Evolutionary conservation across 2,888 invertebrate species (phyloP).

Genomic region (Xylophagus ater): DNA sequence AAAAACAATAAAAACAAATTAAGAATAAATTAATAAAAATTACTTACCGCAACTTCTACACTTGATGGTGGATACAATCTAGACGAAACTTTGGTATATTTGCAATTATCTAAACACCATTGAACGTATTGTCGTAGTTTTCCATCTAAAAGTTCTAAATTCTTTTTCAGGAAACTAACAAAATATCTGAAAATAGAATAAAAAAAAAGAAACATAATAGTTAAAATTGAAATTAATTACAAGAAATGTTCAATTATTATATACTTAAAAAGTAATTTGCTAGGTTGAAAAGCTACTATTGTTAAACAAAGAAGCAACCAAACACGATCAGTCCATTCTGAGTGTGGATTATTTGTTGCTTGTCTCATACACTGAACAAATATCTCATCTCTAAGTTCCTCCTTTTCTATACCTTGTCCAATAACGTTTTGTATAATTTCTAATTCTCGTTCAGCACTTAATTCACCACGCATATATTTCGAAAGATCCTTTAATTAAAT

Average conservation of each 20-base stretch:
- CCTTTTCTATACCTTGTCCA: slow-evolving; percentile 77
- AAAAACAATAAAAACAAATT: not conserved
- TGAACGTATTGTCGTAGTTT: slow-evolving; percentile 75
- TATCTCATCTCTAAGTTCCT: slow-evolving; percentile 86
- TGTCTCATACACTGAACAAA: slow-evolving; percentile 80
- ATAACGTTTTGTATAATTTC: slow-evolving; percentile 75
- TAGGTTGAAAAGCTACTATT: slow-evolving; percentile 84
- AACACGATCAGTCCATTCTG: slow-evolving; percentile 71
- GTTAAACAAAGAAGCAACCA: slow-evolving; percentile 84
- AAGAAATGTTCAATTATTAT: no score
- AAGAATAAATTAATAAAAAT: slow-evolving; percentile 6
- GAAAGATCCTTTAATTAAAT: slow-evolving; percentile 71
- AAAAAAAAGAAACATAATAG: not conserved
- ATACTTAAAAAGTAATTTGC: slow-evolving; percentile 35
- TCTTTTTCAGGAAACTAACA: slow-evolving; percentile 62
- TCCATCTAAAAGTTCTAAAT: slow-evolving; percentile 50
- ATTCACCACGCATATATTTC: slow-evolving; percentile 80
- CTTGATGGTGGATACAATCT: slow-evolving; percentile 80
- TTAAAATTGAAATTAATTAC: no score
- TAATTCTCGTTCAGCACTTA: slow-evolving; percentile 72
- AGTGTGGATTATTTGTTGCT: slow-evolving; percentile 77
- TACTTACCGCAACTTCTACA: slow-evolving; percentile 82
- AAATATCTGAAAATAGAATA: slow-evolving; percentile 48
- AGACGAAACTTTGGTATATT: slow-evolving; percentile 71
- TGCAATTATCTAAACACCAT: slow-evolving; percentile 88